Base-by-base conservation (phyloP, 2,797 vertebrate genomes). In the Sebastes itinus region DNA sequence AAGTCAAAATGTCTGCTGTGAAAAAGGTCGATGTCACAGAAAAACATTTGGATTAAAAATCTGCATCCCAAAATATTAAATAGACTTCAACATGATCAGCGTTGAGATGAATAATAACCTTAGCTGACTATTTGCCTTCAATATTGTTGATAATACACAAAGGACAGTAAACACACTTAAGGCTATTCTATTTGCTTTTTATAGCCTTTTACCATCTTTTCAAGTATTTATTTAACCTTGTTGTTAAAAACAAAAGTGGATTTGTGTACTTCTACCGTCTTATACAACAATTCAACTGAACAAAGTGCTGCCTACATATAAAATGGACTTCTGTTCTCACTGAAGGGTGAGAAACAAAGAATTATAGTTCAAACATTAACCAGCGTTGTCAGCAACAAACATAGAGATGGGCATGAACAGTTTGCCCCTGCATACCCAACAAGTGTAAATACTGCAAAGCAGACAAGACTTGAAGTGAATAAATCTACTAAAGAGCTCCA, bases 351-450 rank as follows among this genome's bases (percentile, higher is more conserved):
- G 10, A 80, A 56, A 70, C 20, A 18, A 75, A 52, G 22, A 81
- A 49, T 28, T 72, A 66, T 67, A 38, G 30, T 23, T 55, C 27
- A 79, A 79, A 66, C 38, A 59, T 30, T 55, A 80, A 28, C 13
- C 7, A 54, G 22, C 46, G 28, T 1, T 64, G 79, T 81, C 81
- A 78, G 78, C 54, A 71, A 56, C 32, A 74, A 72, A 32, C 16
- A 14, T 5, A 56, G 4, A 68, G n/a, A 74, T 59, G 27, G 68
- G 27, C 42, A 72, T 58, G 49, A 71, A 70, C 13, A 25, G 49
- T 69, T 81, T 56, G 5, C 20, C 25, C 59, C 63, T 27, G 9
- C 42, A 62, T 58, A 59, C 10, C 25, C 46, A 70, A 42, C 25
- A 60, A 55, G 16, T 32, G 32, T 56, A 81, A 73, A 74, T 27